phyloP scores from a whole-genome alignment of 2,797 vertebrate genomes.

The Paramormyrops hopkinsi region DNA sequence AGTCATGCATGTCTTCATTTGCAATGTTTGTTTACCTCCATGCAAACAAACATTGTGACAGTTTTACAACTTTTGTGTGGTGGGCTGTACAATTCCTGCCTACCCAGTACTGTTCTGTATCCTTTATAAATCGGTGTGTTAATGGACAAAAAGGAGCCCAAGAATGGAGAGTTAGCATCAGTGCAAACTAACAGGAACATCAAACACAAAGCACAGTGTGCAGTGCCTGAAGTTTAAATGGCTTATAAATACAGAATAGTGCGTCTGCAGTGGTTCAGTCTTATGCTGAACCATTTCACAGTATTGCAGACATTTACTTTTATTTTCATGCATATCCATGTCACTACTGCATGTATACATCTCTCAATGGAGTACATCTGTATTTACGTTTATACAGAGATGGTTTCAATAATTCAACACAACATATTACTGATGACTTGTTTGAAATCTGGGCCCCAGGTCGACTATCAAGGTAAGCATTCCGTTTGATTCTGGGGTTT shows the following conservation, averaged over 20 bases:
- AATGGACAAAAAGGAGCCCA: not conserved
- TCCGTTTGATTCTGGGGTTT: not conserved
- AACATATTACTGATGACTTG: not conserved
- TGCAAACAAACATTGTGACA: not conserved
- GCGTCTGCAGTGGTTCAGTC: not conserved
- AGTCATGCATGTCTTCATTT: conserved; percentile 14
- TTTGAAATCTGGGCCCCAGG: not conserved
- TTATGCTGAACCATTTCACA: not conserved
- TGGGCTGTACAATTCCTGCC: not conserved
- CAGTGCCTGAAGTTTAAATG: not conserved
- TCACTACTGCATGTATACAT: not conserved
- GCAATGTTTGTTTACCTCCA: not conserved
- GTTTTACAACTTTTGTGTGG: not conserved
- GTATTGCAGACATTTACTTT: not conserved
- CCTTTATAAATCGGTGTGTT: not conserved
- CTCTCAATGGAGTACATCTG: not conserved
- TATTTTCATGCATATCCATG: not conserved
- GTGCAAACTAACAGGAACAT: not conserved
- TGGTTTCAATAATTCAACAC: not conserved
- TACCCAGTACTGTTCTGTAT: not conserved
- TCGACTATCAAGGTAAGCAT: not conserved
- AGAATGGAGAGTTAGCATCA: not conserved
- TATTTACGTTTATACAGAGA: not conserved
- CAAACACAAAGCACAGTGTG: not conserved
- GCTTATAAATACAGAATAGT: not conserved